phyloP scores from a whole-genome alignment of 2,888 invertebrate genomes.

The Steinernema scapterisci region DNA sequence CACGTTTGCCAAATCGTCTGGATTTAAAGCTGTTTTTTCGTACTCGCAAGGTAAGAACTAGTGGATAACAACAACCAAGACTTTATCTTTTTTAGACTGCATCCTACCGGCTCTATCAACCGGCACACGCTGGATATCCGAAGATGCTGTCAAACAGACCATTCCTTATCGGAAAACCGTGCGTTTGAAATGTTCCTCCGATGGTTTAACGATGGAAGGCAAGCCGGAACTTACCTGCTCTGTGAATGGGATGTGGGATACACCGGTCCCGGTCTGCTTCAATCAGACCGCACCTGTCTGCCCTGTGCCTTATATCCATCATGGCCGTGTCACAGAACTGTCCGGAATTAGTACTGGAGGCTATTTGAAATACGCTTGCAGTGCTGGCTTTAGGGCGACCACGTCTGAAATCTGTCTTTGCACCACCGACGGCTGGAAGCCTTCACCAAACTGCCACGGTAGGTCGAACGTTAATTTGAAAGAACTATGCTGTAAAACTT shows the following conservation, averaged over 20 bases:
- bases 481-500: too few species aligned
- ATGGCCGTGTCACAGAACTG: background rate
- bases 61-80: background rate
- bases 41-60: background rate
- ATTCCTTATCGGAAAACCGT: slow-evolving; percentile 11
- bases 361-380: background rate
- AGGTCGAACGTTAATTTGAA: background rate
- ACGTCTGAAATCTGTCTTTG: background rate
- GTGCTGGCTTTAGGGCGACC: background rate
- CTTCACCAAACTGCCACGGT: background rate
- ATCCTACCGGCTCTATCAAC: background rate
- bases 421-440: background rate
- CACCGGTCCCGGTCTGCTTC: background rate
- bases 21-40: background rate
- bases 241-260: slow-evolving; percentile 5
- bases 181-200: slow-evolving; percentile 6
- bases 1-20: background rate
- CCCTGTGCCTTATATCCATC: background rate
- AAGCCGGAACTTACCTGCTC: background rate
- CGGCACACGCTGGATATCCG: background rate
- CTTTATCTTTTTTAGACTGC: slow-evolving; percentile 4
- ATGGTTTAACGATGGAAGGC: background rate
- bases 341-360: background rate
- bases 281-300: background rate
- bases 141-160: background rate